Evolutionary conservation across 2,888 invertebrate genomes (phyloP), one percentile per base, ranked within the genome.

Genomic region (Hedychridium roseum): DNA sequence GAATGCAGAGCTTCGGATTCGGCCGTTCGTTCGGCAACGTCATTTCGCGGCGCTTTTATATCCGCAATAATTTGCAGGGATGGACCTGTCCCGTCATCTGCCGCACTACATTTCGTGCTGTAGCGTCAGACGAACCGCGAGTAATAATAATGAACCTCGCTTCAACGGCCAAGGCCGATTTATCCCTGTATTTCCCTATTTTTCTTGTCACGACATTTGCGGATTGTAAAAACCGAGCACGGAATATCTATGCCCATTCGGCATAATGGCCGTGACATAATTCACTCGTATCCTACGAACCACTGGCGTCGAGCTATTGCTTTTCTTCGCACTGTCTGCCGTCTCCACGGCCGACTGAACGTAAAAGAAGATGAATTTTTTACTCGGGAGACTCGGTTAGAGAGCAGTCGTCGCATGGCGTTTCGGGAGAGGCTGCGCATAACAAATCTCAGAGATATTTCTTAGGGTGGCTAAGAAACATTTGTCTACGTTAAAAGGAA

Each of bases 391-490:
- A 62, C 41, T 57, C 34, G 64, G 60, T 57, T 57, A 50, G 57
- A 59, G 46, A 56, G 62, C 51, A 50, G 65, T 45, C 60, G 57
- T 46, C 60, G 57, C 60, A 60, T 53, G 51, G 54, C 55, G 34
- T 34, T 16, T 37, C 40, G 46, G 50, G 37, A 31, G 62, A 52
- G 57, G 56, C 70, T 68, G 70, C 67, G 67, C 68, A 73, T 75
- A 74, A 76, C 76, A 76, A 77, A 76, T 75, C 73, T 73, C 68
- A 36, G 64, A 66, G 66, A 66, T 70, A 67, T 74, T 73, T 64
- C 66, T 65, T 60, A 57, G 68, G 66, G 64, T 54, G 61, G 60
- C 60, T 59, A 66, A 65, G 66, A 70, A 70, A 60, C 73, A 74
- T 75, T 74, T 74, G 68, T 73, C 72, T 70, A 61, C 63, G 66